Base-by-base conservation (phyloP, 2,888 invertebrate species). In the Ptychoptera albimana region DNA sequence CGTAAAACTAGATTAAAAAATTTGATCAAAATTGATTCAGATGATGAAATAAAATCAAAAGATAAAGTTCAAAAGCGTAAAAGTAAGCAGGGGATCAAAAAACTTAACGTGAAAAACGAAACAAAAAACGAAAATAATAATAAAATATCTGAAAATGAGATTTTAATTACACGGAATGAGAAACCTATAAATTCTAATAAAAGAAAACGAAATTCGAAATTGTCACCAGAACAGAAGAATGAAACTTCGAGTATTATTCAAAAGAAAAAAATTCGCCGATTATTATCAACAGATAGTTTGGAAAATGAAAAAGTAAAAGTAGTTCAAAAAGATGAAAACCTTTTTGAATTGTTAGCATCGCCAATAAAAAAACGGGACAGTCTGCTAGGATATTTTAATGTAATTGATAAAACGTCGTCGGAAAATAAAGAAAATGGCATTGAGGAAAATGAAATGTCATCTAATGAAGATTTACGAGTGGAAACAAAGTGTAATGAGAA, bases 351-450 rank as follows among this genome's bases (percentile, higher is more conserved):
- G 50, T 55, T 75, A 13, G 69, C 71, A 1, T 74, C 75, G 41
- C 74, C 75, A 14, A 59, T 72, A 1, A 73, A 67, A 53, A 75
- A 74, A 52, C 69, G 70, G 30, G 75, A 75, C 55, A 76, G 72
- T 52, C 66, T 77, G 59, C 58, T 76, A 14, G 70, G 71, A 47
- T 77, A 77, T 55, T 76, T 76, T 55, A 64, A 68, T 48, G 74
- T 73, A 59, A 10, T 40, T 14, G 31, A n/a, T 32, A 32, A 32
- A 8, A 50, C 71, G 9, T 37, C 30, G 30, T 35, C 23, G 10
- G 38, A 38, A 37, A 44, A 49, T 48, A 40, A 44, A 39, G 30
- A 48, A 44, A 45, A 48, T 44, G 44, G 49, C 43, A 42, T 40
- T 39, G 41, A 38, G 11, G 49, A 48, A 42, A 46, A 44, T 45